phyloP scores from a whole-genome alignment of 2,888 invertebrate species.

The Leistus spinibarbis region DNA sequence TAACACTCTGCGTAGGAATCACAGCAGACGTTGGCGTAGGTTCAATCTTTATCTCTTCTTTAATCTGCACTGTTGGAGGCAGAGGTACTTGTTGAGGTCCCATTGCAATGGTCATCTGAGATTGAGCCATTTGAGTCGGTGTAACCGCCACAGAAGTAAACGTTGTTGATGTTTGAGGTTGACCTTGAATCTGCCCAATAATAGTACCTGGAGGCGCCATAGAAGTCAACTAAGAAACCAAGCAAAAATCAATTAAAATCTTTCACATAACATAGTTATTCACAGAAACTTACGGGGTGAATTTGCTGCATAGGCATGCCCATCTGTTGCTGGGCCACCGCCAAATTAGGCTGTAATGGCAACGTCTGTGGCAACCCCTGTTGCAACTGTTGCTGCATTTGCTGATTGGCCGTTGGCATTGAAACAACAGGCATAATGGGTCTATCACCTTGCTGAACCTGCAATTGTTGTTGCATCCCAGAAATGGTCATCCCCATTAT shows the following conservation, averaged over 20 bases:
- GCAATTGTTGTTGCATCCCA: slow-evolving; percentile 59
- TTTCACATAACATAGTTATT: neutral
- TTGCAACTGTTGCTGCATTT: slow-evolving; percentile 61
- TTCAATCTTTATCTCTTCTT: slow-evolving; percentile 42
- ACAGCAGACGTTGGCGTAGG: slow-evolving; percentile 39
- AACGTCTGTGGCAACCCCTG: slow-evolving; percentile 64
- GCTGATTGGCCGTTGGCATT: slow-evolving; percentile 63
- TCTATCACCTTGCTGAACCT: slow-evolving; percentile 58
- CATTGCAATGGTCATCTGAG: slow-evolving; percentile 44
- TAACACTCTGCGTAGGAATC: slow-evolving; percentile 38
- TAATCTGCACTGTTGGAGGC: slow-evolving; percentile 49
- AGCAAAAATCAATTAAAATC: slow-evolving; percentile 15
- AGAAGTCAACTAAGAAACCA: slow-evolving; percentile 56
- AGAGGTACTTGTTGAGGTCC: slow-evolving; percentile 52
- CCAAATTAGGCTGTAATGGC: slow-evolving; percentile 59
- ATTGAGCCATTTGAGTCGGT: slow-evolving; percentile 50
- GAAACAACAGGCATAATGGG: slow-evolving; percentile 72
- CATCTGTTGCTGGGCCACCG: slow-evolving; percentile 57
- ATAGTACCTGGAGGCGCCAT: slow-evolving; percentile 59
- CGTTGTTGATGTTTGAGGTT: slow-evolving; percentile 49
- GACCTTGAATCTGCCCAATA: slow-evolving; percentile 56
- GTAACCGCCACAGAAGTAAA: slow-evolving; percentile 51
- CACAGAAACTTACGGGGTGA: slow-evolving; percentile 60
- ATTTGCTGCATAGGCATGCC: slow-evolving; percentile 63
- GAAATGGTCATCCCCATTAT: slow-evolving; percentile 68